Evolutionary conservation across 2,113 vertebrate genomes (phyloP), one percentile per base, ranked within the genome.

Genomic region (Microtus ochrogaster): DNA sequence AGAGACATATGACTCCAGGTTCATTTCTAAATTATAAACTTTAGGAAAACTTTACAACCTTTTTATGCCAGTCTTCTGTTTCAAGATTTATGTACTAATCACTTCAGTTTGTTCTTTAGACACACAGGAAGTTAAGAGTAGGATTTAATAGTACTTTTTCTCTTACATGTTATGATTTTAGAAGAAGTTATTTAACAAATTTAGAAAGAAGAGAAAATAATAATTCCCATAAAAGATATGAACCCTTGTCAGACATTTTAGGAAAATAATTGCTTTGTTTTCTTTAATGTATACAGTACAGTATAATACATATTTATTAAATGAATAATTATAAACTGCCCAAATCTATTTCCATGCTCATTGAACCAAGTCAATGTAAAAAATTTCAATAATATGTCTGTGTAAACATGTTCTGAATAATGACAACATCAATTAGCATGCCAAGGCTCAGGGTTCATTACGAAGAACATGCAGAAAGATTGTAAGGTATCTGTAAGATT

Each of bases 51-150:
- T 72, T 36, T 77, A 16, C 5, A 83, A 17, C 11, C 49, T 8
- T 84, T 33, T 5, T 16, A 33, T 82, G 24, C 65, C 49, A 81
- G 7, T n/a, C n/a, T 94, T 58, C 26, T 76, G 2, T 36, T 90
- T 8, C 3, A 65, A 14, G 0, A 33, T 91, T 88, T 36, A 85
- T 30, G 72, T 58, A 22, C 13, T 36, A 74, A 70, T 74, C 74
- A 11, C 21, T 61, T 36, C 26, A 33, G 1, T 6, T 65, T 16
- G 16, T 0, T 47, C 33, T 52, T 5, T 52, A 52, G 26, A 68
- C 22, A 30, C 30, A 36, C n/a, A 61, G 6, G 4, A 1, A 36
- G 0, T 12, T 9, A 26, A 86, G 7, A 3, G 3, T 21, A 16
- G 22, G 2, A 0, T 30, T 92, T 14, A 61, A 21, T 21, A 39